phyloP scores from a whole-genome alignment of 2,113 vertebrate species.

The Bettongia penicillata region DNA sequence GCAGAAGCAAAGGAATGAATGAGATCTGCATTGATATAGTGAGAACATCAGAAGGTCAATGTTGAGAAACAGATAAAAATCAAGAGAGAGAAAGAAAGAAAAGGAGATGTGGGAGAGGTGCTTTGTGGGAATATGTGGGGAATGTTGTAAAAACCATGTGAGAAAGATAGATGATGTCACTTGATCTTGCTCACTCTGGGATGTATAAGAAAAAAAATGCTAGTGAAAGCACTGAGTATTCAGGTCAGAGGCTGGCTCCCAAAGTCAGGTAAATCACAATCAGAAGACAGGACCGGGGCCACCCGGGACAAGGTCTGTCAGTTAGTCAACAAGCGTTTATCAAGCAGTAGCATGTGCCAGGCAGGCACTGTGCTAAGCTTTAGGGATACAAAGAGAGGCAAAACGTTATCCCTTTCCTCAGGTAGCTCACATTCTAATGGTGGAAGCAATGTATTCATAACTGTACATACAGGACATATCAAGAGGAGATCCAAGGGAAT shows the following conservation, averaged over 20 bases:
- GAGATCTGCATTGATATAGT: not conserved
- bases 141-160: not conserved
- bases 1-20: not conserved
- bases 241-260: not conserved
- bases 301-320: not conserved
- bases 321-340: not conserved
- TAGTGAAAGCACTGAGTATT: not conserved
- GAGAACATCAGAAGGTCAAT: not conserved
- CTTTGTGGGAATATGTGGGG: not conserved
- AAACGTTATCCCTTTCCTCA: not conserved
- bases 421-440: not conserved
- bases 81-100: not conserved
- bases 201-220: not conserved
- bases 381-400: not conserved
- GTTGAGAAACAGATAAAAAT: not conserved
- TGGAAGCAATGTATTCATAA: not conserved
- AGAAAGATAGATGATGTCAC: not conserved
- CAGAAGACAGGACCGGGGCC: not conserved
- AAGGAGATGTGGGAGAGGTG: not conserved
- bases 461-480: not conserved
- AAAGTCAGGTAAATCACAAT: not conserved
- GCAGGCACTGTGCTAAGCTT: not conserved
- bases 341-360: not conserved
- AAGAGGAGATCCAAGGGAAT: not conserved
- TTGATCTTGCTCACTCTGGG: not conserved